Base-by-base conservation (phyloP, 2,113 vertebrate species). In the Oxyura jamaicensis region DNA sequence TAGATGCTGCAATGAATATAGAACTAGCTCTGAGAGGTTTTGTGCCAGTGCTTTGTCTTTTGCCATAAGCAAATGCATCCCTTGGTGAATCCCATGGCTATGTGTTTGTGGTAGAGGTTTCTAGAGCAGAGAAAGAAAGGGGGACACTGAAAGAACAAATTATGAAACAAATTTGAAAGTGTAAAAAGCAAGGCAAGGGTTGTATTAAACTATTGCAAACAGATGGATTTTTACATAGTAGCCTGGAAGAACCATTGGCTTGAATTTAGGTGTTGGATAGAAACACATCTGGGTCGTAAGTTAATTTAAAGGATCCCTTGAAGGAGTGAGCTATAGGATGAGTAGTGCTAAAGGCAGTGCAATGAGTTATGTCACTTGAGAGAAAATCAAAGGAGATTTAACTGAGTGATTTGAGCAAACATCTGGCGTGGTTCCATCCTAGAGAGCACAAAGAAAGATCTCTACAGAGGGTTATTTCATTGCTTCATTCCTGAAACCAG, bases 181-280 rank as follows among this genome's bases (percentile, higher is more conserved):
- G 22, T 84, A 48, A 91, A 88, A 97, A 97, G 33, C 69, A 89
- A 95, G 94, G 74, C 91, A 92, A 73, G 66, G 77, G 69, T 89
- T 92, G 62, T 76, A 36, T 65, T 76, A 36, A 53, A 20, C 53
- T 87, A 53, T 96, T 97, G 93, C 69, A 92, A 93, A 84, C 89
- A 92, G 92, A 91, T 93, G 91, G 58, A 31, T n/a, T 76, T 95
- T 84, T 55, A 82, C 66, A 79, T 84, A 78, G 69, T 48, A 91
- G 91, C 77, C 69, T 68, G 88, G 67, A 95, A 53, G 77, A 91
- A 36, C 13, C 0, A 0, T 62, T 95, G 94, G 91, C 84, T 85
- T 75, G 74, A 83, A 65, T 91, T 96, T 66, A 93, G 77, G 74
- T 83, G 52, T 50, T 96, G 92, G 88, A 59, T 52, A 46, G 80